phyloP scores from a whole-genome alignment of 2,113 vertebrate species.

The Picathartes gymnocephalus region DNA sequence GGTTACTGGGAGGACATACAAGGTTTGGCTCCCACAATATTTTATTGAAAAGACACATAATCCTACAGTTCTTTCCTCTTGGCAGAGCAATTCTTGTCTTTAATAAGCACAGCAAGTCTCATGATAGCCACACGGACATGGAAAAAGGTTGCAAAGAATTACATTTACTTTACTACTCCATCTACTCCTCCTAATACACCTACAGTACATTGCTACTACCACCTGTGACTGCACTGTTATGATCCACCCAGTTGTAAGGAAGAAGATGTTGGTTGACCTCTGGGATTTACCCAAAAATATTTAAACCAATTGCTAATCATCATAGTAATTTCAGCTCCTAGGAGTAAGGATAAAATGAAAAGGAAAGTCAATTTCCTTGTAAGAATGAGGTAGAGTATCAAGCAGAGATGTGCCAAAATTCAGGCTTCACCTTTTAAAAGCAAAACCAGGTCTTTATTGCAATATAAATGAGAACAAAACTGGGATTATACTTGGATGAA shows the following conservation, averaged over 20 bases:
- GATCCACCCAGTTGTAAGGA: neutral
- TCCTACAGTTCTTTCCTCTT: neutral
- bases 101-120: neutral
- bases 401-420: neutral
- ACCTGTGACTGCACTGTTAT: neutral
- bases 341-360: neutral
- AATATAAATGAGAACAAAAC: slow-evolving; percentile 12
- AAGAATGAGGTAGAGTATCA: neutral
- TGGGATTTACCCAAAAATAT: neutral
- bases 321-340: neutral
- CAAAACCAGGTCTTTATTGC: neutral
- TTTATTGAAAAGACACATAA: neutral
- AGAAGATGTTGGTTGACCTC: neutral
- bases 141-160: neutral
- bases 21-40: neutral
- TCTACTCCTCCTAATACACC: neutral
- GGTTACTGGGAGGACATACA: rapidly evolving
- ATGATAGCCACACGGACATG: neutral
- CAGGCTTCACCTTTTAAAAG: neutral
- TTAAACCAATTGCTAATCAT: neutral
- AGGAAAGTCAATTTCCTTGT: neutral
- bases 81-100: neutral
- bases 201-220: neutral
- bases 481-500: neutral
- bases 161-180: neutral